Base-by-base conservation (phyloP, 1,140 invertebrate genomes). In the Saxidomus purpurata region DNA sequence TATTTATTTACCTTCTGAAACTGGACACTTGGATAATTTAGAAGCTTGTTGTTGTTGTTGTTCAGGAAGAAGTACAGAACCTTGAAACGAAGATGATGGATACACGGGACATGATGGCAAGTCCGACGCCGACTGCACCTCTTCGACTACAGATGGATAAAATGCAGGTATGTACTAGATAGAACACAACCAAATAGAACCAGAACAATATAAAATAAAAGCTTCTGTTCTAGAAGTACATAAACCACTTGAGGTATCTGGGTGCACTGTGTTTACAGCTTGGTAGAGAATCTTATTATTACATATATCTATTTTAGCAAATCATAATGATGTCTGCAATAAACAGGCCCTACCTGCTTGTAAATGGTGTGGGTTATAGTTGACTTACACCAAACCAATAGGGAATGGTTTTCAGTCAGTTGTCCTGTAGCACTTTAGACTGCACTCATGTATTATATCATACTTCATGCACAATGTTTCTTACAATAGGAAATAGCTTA, bases 81-180 rank as follows among this genome's bases (percentile, higher is more conserved):
- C 89, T 94, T 17, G 87, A 93, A 34, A 82, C 59, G n/a, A 91
- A 89, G 28, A 76, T 94, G 69, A 67, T 90, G 34, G 93, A 93
- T 15, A 92, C 91, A 22, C 91, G 92, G 17, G 88, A 90, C 28
- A 67, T 91, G n/a, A 90, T 93, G 61, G 49, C 91, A 1, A 69
- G 82, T 8, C 90, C 91, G 4, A 85, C 82, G 47, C 89, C 87
- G 8, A 63, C 89, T 15, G 61, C 81, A 25, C 85, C 93, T 6
- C 52, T 94, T 31, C 88, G 92, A 19, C 87, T 91, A 25, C 92
- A 92, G 15, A 43, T 93, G 34, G 90, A 89, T n/a, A 90, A 94
- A 52, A 92, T 91, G 71, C 92, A 93, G 90, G 92, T 93, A 85
- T 69, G 90, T 71, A 79, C 34, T 22, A 17, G 4, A n/a, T 61